Base-by-base conservation (phyloP, 2,888 invertebrate genomes). In the Chelonus formosanus region DNA sequence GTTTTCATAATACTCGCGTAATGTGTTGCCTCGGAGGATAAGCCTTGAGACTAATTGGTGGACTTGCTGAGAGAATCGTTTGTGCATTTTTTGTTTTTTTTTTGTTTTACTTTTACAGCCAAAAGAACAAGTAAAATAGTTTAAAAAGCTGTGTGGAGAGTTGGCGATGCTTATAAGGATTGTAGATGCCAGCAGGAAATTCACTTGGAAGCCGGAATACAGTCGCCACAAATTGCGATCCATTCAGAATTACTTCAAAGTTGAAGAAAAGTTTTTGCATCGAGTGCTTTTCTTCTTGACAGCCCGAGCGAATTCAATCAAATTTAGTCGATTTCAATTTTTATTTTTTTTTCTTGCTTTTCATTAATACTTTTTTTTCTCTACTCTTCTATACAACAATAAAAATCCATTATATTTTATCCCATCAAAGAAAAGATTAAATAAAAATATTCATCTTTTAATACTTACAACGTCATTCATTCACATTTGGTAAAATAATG, bases 221-320 rank as follows among this genome's bases (percentile, higher is more conserved):
- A 67, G 74, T 75, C 74, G 73, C 77, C 76, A 72, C 76, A 80
- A 81, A 81, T 81, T 81, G 78, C 80, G 73, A 76, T 75, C 78
- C 73, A 78, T 80, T 80, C 79, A 78, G 69, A 71, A 80, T 78
- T 77, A 78, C 79, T 78, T 76, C 78, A 77, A 78, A 80, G 78
- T 77, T 78, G 78, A 72, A 71, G 76, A 76, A 78, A 79, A 61
- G 52, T 74, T 78, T 76, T 71, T 70, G 63, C 71, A 64, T 66
- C 67, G 67, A 72, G 73, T 73, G 74, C 70, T 75, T 75, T 74
- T 73, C 73, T 70, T 71, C 69, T 53, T 59, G 74, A 74, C 74
- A 76, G 77, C 76, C 75, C 74, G 72, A 74, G 65, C 67, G 69
- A 78, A 75, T 79, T 78, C 78, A 76, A 80, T 80, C 78, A 77